These are phyloP conservation scores for Ifrita kowaldi DNA, from an alignment of 2,113 vertebrate species.

Conservation along the genomic window DNA sequence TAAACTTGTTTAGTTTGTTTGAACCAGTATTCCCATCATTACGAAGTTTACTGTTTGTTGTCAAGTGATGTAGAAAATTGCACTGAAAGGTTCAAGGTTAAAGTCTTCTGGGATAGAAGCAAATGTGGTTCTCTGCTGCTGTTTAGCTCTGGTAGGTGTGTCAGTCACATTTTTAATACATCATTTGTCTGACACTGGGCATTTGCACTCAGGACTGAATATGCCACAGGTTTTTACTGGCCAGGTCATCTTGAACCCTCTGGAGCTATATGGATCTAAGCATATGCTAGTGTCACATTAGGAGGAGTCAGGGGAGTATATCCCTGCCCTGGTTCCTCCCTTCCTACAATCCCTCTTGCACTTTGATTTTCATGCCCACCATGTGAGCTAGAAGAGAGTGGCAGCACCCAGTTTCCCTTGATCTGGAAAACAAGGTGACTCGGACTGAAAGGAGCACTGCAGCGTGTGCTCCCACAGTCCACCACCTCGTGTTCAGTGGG, in stretches of 20 bases:
- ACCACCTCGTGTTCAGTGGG: not conserved
- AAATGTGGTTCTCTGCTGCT: not conserved
- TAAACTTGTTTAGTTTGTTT: constrained; percentile 16
- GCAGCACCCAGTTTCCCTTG: not conserved
- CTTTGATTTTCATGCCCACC: not conserved
- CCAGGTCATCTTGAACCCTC: not conserved
- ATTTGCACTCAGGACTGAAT: not conserved
- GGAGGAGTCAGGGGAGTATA: too few species aligned
- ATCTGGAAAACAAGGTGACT: not conserved
- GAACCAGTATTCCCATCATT: not conserved
- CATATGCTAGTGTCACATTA: not conserved
- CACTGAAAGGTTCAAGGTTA: not conserved
- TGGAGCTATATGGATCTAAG: not conserved
- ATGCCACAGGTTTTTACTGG: not conserved
- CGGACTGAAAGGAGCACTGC: not conserved
- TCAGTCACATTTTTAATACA: not conserved
- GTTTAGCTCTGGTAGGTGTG: not conserved
- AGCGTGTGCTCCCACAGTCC: accelerated
- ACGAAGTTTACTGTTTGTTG: not conserved
- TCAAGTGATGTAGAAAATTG: not conserved
- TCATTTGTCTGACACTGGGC: not conserved
- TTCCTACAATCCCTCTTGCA: not conserved
- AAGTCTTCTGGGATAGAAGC: not conserved
- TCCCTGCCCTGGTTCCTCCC: not conserved
- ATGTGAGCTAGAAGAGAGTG: not conserved